Base-by-base conservation (phyloP, 2,888 invertebrate species). In the Pseudanteris insignis region DNA sequence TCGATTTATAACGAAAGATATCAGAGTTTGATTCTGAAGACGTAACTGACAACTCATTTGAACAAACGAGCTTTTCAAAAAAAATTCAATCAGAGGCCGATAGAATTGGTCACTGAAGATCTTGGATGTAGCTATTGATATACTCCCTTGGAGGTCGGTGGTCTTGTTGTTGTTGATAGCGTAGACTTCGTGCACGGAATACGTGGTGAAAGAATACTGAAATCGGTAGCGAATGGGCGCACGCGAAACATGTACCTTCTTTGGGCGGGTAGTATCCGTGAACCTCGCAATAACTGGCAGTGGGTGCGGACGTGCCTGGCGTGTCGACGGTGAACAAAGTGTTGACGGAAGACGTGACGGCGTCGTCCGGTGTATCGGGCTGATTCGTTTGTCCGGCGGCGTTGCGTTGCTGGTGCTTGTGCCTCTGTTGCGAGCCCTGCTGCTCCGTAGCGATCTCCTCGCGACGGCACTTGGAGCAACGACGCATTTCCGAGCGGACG, bases 401-500 rank as follows among this genome's bases (percentile, higher is more conserved):
- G 7, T 18, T 33, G 24, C 67, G 63, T 33, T 72, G 74, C 14
- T 69, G 71, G 71, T 70, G 79, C 65, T 72, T 75, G 9, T 68
- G 69, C n/a, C 68, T 71, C 10, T 70, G 66, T 13, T 70, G 69
- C 9, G 70, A 65, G 30, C 76, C 73, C 55, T 74, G 76, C 59
- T 68, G 77, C 51, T 65, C 74, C 60, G 72, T 76, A 62, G 70
- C 76, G 75, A 74, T 74, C 70, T 75, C 81, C 76, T 84, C 85
- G 69, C 85, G 85, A 69, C 85, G 84, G 81, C 88, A 88, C 75
- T 88, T 88, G 51, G 88, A 85, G 82, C 89, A 89, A 67, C 88
- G 86, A 79, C 89, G 89, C 81, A 90, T 86, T 78, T 90, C 89
- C 71, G 89, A 88, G 81, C 90, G 89, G 81, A 90, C 88, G 75